Percentiles rank a stretch among this genome's conserved stretches.
phyloP scores from a whole-genome alignment of 1,140 invertebrate species.

The Dryas iulia region DNA sequence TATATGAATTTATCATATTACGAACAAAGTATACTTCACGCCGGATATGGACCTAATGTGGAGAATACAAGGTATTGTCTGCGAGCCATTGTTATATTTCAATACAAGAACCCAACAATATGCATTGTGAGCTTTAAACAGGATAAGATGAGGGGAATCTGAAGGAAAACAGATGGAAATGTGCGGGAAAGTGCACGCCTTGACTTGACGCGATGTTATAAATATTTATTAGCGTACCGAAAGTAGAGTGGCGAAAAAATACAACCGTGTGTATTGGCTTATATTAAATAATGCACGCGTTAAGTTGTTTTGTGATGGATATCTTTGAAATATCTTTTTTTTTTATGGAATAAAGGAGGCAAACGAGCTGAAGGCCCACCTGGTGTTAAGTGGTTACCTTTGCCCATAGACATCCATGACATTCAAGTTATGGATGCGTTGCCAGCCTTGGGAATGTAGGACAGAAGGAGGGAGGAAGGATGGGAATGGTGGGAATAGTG shows the following conservation, averaged over 20 bases:
- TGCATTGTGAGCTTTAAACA: background rate
- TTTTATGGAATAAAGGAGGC: too few relatives aligned
- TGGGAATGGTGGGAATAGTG: too few relatives aligned
- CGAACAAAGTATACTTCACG: background rate
- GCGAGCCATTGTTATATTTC: slow-evolving; percentile 14
- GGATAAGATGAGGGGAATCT: background rate
- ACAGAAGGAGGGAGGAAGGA: too few relatives aligned
- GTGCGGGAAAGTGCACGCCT: background rate
- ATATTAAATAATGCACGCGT: background rate
- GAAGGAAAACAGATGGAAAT: background rate
- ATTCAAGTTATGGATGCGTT: too few relatives aligned
- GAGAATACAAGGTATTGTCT: slow-evolving; percentile 10
- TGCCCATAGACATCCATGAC: too few relatives aligned
- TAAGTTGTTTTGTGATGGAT: background rate
- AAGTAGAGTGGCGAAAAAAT: background rate
- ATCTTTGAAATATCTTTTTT: too few relatives aligned
- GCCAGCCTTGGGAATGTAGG: too few relatives aligned
- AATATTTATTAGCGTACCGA: background rate
- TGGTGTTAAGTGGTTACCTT: too few relatives aligned
- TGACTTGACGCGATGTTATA: background rate
- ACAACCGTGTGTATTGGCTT: background rate
- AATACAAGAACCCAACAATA: slow-evolving; percentile 15
- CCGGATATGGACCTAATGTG: background rate
- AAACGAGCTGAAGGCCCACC: too few relatives aligned
- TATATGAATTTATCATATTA: background rate